A percentile compares a stretch with the other conserved stretches of the same genome.
Evolutionary conservation across 2,797 vertebrate genomes (phyloP).

Genomic region (Chelmon rostratus): DNA sequence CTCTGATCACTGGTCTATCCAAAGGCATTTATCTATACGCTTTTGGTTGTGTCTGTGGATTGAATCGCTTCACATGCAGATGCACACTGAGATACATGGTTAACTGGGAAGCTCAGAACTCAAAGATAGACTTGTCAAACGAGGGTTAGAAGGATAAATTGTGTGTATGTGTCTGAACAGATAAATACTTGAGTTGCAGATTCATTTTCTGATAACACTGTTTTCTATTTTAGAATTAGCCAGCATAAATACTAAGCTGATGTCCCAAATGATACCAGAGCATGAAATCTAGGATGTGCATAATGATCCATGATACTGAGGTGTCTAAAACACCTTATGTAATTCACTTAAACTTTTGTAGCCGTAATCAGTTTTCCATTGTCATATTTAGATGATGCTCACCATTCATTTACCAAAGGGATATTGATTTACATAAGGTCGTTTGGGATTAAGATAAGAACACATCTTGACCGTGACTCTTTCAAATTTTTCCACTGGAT

Average conservation of each 20-base stretch:
- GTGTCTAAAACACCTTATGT: neutral
- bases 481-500: conserved; percentile 3
- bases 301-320: neutral
- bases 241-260: neutral
- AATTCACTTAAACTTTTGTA: neutral
- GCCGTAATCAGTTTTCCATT: neutral
- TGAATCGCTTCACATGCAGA: conserved; percentile 12
- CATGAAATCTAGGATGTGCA: neutral
- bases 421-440: neutral
- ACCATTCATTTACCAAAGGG: neutral
- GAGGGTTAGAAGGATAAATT: conserved; percentile 19
- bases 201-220: conserved; percentile 17
- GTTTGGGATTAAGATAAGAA: conserved; percentile 4
- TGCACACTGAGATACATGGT: conserved; percentile 21
- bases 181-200: conserved; percentile 2
- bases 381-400: neutral
- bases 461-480: neutral
- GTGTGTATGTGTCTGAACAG: conserved; percentile 7
- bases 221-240: conserved; percentile 13
- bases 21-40: conserved; percentile 39
- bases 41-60: conserved; percentile 1
- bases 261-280: neutral
- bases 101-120: conserved; percentile 39
- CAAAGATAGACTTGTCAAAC: conserved; percentile 37
- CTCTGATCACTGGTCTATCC: conserved; percentile 24